A percentile compares a stretch with the other conserved stretches of the same genome.
These are phyloP conservation scores for Hemiscyllium ocellatum DNA, from an alignment of 2,113 vertebrate species.

Conservation along the genomic window DNA sequence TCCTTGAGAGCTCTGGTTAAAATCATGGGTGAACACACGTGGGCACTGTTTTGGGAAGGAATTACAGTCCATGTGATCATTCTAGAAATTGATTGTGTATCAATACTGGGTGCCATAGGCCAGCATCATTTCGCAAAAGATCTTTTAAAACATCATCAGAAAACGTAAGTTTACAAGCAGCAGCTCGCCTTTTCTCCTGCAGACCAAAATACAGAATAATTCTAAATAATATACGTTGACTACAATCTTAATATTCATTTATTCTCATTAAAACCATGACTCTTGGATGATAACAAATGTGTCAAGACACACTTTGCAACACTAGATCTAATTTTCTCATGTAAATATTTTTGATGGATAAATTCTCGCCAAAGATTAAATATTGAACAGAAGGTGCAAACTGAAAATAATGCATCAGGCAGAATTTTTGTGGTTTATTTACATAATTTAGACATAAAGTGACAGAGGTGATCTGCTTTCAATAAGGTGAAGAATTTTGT, in stretches of 20 bases:
- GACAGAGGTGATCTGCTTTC: not conserved
- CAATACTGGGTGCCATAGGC: not conserved
- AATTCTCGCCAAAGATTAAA: not conserved
- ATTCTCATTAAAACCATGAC: not conserved
- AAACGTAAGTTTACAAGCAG: not conserved
- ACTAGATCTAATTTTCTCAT: not conserved
- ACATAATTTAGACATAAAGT: not conserved
- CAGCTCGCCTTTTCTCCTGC: not conserved
- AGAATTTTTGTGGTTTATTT: not conserved
- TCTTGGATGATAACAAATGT: not conserved
- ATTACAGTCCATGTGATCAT: not conserved
- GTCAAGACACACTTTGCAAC: not conserved
- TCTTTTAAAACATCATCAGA: not conserved
- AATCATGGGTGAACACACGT: not conserved
- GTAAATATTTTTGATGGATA: slow-evolving; percentile 7
- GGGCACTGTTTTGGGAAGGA: not conserved
- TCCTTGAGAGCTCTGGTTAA: not conserved
- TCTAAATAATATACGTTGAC: not conserved
- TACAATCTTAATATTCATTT: not conserved
- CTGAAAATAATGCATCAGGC: not conserved
- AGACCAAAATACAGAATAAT: not conserved
- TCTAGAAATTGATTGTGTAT: not conserved
- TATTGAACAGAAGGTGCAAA: not conserved
- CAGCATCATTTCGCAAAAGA: not conserved
- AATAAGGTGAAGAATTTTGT: not conserved